Conservation (phyloP, 1,140 invertebrate genomes). For the Drosophila ohnishii region DNA sequence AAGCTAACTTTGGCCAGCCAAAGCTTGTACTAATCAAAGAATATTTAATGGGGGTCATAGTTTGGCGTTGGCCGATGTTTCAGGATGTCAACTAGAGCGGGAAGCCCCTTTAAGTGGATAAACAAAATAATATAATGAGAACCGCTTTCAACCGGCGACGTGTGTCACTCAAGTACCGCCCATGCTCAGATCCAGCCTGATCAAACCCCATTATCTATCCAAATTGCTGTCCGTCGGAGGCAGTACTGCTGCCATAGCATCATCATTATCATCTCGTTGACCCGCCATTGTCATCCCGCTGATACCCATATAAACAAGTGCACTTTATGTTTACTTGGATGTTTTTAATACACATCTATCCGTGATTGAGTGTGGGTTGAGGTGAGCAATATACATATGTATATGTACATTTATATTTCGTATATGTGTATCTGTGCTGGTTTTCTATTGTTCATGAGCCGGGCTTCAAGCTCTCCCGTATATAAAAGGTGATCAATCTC, state of each 20-base stretch:
- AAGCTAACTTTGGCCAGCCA: no score
- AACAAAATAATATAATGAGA: constrained; percentile 18
- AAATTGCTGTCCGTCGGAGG: constrained; percentile 20
- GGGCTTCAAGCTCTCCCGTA: constrained; percentile 48
- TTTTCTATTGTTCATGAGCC: constrained; percentile 61
- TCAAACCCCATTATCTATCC: constrained; percentile 42
- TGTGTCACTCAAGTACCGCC: constrained; percentile 45
- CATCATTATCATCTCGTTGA: constrained; percentile 52
- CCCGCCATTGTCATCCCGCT: constrained; percentile 50
- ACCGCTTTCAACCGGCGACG: constrained; percentile 42
- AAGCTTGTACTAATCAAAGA: no score
- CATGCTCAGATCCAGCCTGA: constrained; percentile 31
- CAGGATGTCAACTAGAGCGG: constrained; percentile 6
- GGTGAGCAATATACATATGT: constrained; percentile 58
- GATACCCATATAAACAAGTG: constrained; percentile 52
- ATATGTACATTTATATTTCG: constrained; percentile 2
- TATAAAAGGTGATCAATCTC: constrained; percentile 80
- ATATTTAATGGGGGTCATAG: background rate
- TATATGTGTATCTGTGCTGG: constrained; percentile 23
- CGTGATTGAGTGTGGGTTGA: constrained; percentile 53
- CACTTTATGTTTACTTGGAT: constrained; percentile 54
- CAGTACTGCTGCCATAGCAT: constrained; percentile 16
- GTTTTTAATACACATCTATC: constrained; percentile 47
- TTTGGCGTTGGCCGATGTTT: background rate
- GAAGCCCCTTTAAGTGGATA: constrained; percentile 13